Conservation (phyloP, 1,140 invertebrate species). For the Pseudomyrmex concolor region DNA sequence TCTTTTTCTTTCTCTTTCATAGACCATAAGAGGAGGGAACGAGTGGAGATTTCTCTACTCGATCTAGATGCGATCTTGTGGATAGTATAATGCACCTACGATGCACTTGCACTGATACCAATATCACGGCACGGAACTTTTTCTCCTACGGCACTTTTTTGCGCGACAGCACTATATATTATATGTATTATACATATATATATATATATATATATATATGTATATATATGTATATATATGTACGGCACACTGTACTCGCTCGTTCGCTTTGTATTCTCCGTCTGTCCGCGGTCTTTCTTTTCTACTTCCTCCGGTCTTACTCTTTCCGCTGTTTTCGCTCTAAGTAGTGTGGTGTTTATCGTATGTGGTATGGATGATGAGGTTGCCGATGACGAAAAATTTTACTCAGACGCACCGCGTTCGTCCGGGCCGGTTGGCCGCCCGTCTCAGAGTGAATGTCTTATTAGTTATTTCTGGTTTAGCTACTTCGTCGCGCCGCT, state of each 20-base stretch:
- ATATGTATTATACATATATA: no score
- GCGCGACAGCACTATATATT: conserved; percentile 17
- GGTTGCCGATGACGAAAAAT: conserved; percentile 61
- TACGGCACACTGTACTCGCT: neutral
- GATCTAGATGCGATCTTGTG: neutral
- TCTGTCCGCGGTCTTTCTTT: neutral
- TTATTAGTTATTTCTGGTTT: conserved; percentile 85
- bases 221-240: no score
- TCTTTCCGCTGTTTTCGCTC: conserved; percentile 46
- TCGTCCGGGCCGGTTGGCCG: conserved; percentile 84
- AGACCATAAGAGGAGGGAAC: neutral
- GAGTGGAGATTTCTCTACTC: conserved; percentile 15
- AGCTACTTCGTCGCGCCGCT: conserved; percentile 69
- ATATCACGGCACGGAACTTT: conserved; percentile 53
- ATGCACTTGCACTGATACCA: conserved; percentile 61
- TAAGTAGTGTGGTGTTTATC: conserved; percentile 64
- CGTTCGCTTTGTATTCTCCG: neutral
- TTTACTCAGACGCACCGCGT: conserved; percentile 82
- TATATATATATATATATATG: no score
- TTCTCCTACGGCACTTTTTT: conserved; percentile 18
- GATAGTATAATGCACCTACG: conserved; percentile 33
- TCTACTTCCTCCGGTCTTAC: conserved; percentile 33
- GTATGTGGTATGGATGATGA: conserved; percentile 59
- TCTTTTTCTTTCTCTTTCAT: neutral
- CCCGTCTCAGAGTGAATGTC: conserved; percentile 85